Evolutionary conservation across 1,140 invertebrate genomes (phyloP).

Genomic region (Kradibia gibbosae): DNA sequence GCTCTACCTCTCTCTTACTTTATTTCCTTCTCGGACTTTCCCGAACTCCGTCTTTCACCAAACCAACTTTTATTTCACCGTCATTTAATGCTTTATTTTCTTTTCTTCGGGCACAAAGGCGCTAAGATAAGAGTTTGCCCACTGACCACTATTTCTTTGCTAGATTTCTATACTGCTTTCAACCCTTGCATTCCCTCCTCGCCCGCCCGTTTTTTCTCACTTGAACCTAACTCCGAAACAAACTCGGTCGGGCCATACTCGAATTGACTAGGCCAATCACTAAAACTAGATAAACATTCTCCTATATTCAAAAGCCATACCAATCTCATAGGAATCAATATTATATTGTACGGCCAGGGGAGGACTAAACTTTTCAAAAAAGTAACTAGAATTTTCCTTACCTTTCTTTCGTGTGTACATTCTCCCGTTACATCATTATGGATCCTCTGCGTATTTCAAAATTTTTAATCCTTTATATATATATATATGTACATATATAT

Average conservation of each 20-base stretch:
- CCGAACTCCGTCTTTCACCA: not conserved
- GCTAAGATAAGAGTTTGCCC: slow-evolving; percentile 16
- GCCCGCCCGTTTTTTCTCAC: not conserved
- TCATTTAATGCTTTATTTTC: not conserved
- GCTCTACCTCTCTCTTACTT: not conserved
- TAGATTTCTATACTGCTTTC: not conserved
- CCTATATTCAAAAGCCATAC: slow-evolving; percentile 14
- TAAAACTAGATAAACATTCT: slow-evolving; percentile 34
- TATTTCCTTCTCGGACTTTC: not conserved
- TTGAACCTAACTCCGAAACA: not conserved
- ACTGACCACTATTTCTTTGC: slow-evolving; percentile 19
- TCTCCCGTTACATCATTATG: slow-evolving; percentile 13
- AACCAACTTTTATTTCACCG: not conserved
- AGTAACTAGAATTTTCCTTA: not conserved
- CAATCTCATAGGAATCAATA: not conserved
- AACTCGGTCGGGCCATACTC: slow-evolving; percentile 1
- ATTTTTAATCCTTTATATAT: not conserved
- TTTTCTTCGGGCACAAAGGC: slow-evolving; percentile 9
- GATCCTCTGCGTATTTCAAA: not conserved
- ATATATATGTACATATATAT: not conserved
- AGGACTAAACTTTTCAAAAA: not conserved
- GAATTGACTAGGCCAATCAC: slow-evolving; percentile 13
- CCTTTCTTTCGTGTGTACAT: not conserved
- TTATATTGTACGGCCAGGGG: not conserved
- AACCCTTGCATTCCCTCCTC: not conserved